Evolutionary conservation across 2,888 invertebrate species (phyloP).

Genomic region (Polymixis flavicincta): DNA sequence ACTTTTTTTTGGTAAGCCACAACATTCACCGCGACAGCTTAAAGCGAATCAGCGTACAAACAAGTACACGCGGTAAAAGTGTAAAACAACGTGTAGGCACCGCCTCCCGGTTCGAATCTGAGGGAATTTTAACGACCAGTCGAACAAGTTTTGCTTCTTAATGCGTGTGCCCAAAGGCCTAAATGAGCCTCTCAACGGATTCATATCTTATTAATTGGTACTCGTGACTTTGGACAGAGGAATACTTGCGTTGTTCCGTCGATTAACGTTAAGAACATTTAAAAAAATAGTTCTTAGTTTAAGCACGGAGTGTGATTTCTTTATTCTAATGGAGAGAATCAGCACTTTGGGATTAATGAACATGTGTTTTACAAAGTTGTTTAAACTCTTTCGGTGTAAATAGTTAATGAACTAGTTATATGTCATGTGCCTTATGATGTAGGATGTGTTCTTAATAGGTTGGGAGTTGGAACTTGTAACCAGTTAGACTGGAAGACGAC

Average conservation of each 20-base stretch:
- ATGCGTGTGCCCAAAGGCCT: constrained; percentile 75
- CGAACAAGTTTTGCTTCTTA: constrained; percentile 77
- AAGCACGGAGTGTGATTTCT: constrained; percentile 23
- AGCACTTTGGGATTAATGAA: constrained; percentile 8
- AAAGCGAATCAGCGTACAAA: constrained; percentile 49
- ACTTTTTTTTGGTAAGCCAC: constrained; percentile 31
- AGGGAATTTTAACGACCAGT: constrained; percentile 84
- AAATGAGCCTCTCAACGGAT: constrained; percentile 73
- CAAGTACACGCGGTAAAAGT: constrained; percentile 67
- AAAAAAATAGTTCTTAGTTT: constrained; percentile 37
- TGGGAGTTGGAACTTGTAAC: background rate
- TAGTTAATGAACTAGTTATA: background rate
- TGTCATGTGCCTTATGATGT: background rate
- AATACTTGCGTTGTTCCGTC: constrained; percentile 52
- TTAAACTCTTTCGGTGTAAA: constrained; percentile 7
- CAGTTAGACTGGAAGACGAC: no score
- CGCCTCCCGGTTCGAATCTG: constrained; percentile 81
- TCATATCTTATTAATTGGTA: constrained; percentile 74
- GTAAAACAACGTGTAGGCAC: constrained; percentile 70
- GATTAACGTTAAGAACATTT: constrained; percentile 33
- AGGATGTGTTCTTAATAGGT: background rate
- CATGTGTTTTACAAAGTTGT: constrained; percentile 4
- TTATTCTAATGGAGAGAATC: constrained; percentile 29
- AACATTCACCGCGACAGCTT: constrained; percentile 33
- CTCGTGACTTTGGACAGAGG: constrained; percentile 64